These are phyloP conservation scores for Rhea pennata DNA, from an alignment of 2,113 vertebrate genomes.

Conservation along the genomic window DNA sequence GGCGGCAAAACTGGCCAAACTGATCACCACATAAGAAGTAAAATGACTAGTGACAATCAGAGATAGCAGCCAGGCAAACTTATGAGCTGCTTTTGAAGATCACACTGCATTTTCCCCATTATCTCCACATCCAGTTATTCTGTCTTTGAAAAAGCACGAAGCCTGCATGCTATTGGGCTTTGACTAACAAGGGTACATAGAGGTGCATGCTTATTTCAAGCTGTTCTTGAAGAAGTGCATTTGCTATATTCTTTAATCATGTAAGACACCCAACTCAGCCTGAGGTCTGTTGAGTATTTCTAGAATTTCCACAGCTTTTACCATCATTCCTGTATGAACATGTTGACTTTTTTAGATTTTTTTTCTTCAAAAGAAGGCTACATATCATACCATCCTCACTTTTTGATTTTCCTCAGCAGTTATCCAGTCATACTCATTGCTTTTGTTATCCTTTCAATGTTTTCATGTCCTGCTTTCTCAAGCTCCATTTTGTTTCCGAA, in stretches of 20 bases:
- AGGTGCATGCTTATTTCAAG: neutral
- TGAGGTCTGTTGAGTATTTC: neutral
- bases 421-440: neutral
- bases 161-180: neutral
- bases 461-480: constrained; percentile 13
- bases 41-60: neutral
- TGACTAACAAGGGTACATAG: neutral
- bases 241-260: neutral
- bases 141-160: accelerated
- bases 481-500: constrained; percentile 15
- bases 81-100: neutral
- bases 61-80: neutral
- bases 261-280: neutral
- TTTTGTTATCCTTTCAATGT: neutral
- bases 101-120: neutral
- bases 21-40: neutral
- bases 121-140: neutral
- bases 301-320: neutral
- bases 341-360: too few relatives aligned
- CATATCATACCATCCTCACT: accelerated
- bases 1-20: neutral
- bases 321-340: neutral
- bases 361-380: neutral
- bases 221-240: neutral
- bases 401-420: neutral